Conservation (phyloP, 2,797 vertebrate genomes). For the Petrocephalus schoutedeni region DNA sequence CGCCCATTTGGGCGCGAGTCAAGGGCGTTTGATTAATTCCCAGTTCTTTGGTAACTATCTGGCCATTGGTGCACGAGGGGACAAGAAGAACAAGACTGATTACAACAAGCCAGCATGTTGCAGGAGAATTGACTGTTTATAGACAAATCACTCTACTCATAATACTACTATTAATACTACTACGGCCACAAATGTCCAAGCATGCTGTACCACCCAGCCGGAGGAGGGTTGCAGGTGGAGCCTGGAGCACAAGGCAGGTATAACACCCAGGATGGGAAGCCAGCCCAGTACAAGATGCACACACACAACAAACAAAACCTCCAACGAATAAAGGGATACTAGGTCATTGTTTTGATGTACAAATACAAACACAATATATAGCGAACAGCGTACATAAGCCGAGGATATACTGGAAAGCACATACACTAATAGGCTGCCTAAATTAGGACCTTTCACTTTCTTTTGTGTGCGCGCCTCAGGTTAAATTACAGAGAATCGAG, state of each 20-base stretch:
- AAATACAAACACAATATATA: neutral
- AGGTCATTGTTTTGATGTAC: neutral
- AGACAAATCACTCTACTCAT: neutral
- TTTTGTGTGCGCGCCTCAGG: neutral
- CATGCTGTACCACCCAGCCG: neutral
- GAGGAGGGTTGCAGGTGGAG: neutral
- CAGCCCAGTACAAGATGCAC: neutral
- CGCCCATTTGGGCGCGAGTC: too few relatives aligned
- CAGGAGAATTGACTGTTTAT: neutral
- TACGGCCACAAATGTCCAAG: neutral
- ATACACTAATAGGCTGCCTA: neutral
- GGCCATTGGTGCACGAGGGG: neutral
- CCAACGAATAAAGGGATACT: neutral
- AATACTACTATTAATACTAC: neutral
- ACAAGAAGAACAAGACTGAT: neutral
- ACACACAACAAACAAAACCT: neutral
- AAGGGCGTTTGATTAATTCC: neutral
- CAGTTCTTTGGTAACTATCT: neutral
- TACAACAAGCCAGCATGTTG: neutral
- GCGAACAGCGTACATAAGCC: neutral
- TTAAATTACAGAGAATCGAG: neutral
- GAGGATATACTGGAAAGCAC: neutral
- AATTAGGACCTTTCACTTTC: neutral
- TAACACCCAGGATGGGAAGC: neutral
- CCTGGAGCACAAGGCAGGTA: neutral